phyloP scores from a whole-genome alignment of 2,888 invertebrate species.

The Idaea biselata region DNA sequence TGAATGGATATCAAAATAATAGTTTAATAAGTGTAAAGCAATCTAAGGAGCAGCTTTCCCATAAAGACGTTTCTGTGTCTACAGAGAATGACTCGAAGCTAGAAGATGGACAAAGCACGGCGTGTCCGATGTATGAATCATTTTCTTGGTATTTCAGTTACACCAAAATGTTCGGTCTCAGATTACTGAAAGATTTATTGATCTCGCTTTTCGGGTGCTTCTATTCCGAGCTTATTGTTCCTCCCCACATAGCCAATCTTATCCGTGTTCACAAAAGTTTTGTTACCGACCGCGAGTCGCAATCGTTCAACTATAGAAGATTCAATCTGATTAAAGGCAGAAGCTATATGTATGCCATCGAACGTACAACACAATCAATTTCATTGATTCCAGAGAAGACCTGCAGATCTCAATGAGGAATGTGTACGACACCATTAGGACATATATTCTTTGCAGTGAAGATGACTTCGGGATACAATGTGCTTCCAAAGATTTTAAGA shows the following conservation, averaged over 20 bases:
- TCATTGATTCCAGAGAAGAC: conserved; percentile 48
- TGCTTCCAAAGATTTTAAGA: conserved; percentile 32
- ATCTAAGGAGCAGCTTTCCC: conserved; percentile 30
- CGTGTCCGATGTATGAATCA: conserved; percentile 59
- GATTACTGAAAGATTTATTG: conserved; percentile 56
- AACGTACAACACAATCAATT: conserved; percentile 43
- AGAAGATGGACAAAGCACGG: conserved; percentile 40
- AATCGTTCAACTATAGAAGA: conserved; percentile 48
- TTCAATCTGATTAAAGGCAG: conserved; percentile 46
- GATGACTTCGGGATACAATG: conserved; percentile 41
- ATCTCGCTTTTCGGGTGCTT: conserved; percentile 43
- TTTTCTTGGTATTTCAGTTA: conserved; percentile 57
- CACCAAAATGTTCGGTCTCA: conserved; percentile 51
- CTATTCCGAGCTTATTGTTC: conserved; percentile 47
- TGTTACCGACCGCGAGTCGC: conserved; percentile 43
- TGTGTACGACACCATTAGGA: conserved; percentile 41
- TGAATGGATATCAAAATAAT: conserved; percentile 50
- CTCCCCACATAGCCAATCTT: conserved; percentile 55
- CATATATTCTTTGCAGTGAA: conserved; percentile 55
- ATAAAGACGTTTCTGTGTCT: conserved; percentile 34
- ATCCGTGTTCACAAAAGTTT: conserved; percentile 49
- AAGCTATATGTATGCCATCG: conserved; percentile 28
- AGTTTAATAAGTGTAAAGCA: conserved; percentile 45
- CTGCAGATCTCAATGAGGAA: conserved; percentile 31
- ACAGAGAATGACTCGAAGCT: conserved; percentile 24